Evolutionary conservation across 2,888 invertebrate species (phyloP), one percentile per base, ranked within the genome.

Genomic region (Phania funesta): DNA sequence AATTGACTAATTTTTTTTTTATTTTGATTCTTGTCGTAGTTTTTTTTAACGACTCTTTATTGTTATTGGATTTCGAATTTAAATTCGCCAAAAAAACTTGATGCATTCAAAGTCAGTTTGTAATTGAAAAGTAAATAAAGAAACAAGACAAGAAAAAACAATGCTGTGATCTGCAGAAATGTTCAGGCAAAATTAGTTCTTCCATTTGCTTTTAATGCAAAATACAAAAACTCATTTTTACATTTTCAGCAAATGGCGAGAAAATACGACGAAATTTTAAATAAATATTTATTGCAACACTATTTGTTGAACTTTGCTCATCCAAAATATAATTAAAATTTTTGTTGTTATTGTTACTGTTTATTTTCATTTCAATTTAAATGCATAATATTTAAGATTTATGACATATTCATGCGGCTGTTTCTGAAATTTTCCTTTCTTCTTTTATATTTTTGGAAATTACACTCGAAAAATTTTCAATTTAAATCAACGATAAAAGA

Each of bases 231-330:
- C n/a, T 67, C 56, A 75, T 58, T 75, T 65, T 67, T 67, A 58
- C 9, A 75, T 48, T 48, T 74, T 54, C 3, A 26, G 50, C 35
- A 24, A 56, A 54, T 16, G n/a, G n/a, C 18, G 62, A 71, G 4
- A 56, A 8, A 18, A 67, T 54, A 29, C 3, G 24, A 3, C 16
- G n/a, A 22, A 32, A 62, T 52, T 73, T 22, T 32, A 62, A 73
- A 44, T 32, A 73, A 64, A 64, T 64, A 75, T 75, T 75, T 65
- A 38, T 65, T 75, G 56, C 35, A 75, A 48, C 26, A 65, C 20
- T 67, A 75, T 46, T 74, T 74, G 73, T 74, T 67, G 65, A 75
- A 75, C 65, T 75, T 75, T 75, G 75, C 58, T 50, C 50, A 67
- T 75, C 48, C 67, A 67, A 75, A 67, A 58, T n/a, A 65, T 58